Conservation (phyloP, 1,140 invertebrate species). For the Paramacrobiotus metropolitanus region DNA sequence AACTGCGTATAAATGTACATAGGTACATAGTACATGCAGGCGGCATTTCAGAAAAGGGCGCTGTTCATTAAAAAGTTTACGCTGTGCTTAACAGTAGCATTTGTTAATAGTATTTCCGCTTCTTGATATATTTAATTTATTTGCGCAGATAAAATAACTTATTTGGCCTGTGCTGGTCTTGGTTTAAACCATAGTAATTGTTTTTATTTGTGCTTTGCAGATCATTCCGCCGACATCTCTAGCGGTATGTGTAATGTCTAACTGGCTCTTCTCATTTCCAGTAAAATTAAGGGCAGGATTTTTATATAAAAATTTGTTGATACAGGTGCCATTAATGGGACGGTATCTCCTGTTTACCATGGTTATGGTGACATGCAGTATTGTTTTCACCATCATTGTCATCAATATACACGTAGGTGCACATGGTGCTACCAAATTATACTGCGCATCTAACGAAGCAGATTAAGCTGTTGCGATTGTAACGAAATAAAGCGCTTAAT, state of each 20-base stretch:
- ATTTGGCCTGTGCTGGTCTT: no score
- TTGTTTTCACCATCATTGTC: conserved; percentile 91
- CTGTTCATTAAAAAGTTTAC: no score
- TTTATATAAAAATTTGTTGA: not conserved
- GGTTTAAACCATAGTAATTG: no score
- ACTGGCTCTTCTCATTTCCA: conserved; percentile 77
- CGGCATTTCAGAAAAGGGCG: no score
- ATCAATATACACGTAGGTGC: conserved; percentile 68
- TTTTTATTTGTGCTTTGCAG: conserved; percentile 22
- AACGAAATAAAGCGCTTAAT: no score
- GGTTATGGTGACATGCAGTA: conserved; percentile 98
- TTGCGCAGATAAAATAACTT: no score
- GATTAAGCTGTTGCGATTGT: no score
- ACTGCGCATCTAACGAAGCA: no score
- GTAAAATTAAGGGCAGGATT: conserved; percentile 33
- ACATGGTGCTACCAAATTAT: no score
- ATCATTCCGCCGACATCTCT: conserved; percentile 91
- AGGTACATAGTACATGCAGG: no score
- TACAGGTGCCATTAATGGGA: conserved; percentile 60
- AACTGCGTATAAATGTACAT: no score
- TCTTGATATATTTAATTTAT: not conserved
- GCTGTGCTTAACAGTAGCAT: no score
- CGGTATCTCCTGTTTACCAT: conserved; percentile 98
- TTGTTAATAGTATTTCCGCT: not conserved
- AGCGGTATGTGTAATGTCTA: conserved; percentile 90